phyloP scores from a whole-genome alignment of 1,140 invertebrate species.

The Lucilia cuprina region DNA sequence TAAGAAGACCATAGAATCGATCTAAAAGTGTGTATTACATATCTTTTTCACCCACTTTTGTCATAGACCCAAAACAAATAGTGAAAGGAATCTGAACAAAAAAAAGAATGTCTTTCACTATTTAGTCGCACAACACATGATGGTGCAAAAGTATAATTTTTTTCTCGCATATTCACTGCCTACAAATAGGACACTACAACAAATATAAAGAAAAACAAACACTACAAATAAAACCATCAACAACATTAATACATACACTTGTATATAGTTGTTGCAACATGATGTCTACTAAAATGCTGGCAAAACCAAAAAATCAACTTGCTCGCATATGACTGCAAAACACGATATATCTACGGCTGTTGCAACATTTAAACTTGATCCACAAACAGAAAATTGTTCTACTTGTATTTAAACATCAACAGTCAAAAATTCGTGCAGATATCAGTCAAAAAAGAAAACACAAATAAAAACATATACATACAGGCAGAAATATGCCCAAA shows the following conservation, averaged over 20 bases:
- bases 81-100: background rate
- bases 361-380: background rate
- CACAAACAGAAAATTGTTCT: background rate
- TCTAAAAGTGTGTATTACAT: too few relatives aligned
- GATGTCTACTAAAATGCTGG: slow-evolving; percentile 4
- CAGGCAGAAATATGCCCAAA: background rate
- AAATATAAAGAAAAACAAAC: background rate
- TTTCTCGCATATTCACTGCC: background rate
- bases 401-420: background rate
- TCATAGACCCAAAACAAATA: background rate
- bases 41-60: background rate
- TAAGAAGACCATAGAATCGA: too few relatives aligned
- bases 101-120: background rate
- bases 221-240: background rate
- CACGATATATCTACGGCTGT: background rate
- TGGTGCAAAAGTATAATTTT: background rate
- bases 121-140: background rate
- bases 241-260: background rate
- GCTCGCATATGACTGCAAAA: background rate
- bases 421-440: background rate
- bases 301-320: background rate
- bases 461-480: too few relatives aligned
- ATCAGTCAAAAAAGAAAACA: background rate
- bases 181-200: background rate
- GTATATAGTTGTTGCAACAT: background rate